A percentile compares a stretch with the other conserved stretches of the same genome.
Evolutionary conservation across 2,797 vertebrate species (phyloP).

Genomic region (Pangasius djambal): DNA sequence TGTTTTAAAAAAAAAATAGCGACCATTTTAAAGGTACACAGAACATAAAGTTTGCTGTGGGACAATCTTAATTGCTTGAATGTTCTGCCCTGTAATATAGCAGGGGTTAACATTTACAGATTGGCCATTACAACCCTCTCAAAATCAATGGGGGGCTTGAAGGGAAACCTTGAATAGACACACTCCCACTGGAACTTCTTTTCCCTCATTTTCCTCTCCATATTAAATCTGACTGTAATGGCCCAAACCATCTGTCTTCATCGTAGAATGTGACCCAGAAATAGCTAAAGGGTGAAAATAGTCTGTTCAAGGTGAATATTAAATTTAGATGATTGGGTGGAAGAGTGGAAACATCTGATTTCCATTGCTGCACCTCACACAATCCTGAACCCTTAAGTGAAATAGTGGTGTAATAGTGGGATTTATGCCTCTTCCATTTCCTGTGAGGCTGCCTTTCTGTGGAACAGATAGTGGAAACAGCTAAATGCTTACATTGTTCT

Average conservation of each 20-base stretch:
- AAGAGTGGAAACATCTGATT: conserved; percentile 43
- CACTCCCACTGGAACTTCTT: conserved; percentile 21
- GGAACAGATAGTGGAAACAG: not conserved
- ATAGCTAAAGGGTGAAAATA: conserved; percentile 36
- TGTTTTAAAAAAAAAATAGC: conserved; percentile 26
- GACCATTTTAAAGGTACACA: conserved; percentile 51
- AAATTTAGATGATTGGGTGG: conserved; percentile 32
- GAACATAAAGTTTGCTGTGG: conserved; percentile 47
- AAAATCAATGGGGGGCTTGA: conserved; percentile 26
- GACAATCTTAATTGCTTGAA: conserved; percentile 51
- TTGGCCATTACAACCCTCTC: conserved; percentile 46
- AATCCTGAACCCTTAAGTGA: conserved; percentile 11
- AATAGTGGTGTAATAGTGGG: not conserved
- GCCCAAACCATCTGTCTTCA: conserved; percentile 22
- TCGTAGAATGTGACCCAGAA: conserved; percentile 28
- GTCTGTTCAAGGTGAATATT: conserved; percentile 37
- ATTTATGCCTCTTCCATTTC: conserved; percentile 35
- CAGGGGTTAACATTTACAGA: conserved; percentile 53
- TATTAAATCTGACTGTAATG: conserved; percentile 13
- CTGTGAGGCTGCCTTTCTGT: not conserved
- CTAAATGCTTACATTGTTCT: conserved; percentile 26
- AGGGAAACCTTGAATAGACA: conserved; percentile 42
- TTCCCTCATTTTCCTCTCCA: conserved; percentile 27
- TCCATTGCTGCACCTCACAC: conserved; percentile 12
- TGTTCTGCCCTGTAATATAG: conserved; percentile 38